A percentile compares a stretch with the other conserved stretches of the same genome.
phyloP scores from a whole-genome alignment of 53 echinoderm and acorn worm species.

The Mesocentrotus franciscanus region DNA sequence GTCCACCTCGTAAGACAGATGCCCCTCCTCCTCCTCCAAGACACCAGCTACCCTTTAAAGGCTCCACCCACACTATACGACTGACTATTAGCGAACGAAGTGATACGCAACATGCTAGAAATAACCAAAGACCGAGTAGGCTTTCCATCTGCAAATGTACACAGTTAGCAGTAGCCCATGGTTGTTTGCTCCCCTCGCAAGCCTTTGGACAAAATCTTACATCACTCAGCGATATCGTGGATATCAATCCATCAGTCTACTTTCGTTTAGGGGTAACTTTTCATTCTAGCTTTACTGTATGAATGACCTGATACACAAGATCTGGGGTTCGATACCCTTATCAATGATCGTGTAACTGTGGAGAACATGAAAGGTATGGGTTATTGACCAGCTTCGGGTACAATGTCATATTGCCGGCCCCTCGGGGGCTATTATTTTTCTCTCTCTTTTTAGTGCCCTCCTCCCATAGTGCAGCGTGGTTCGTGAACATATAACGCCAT shows the following conservation, averaged over 20 bases:
- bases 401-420: not conserved
- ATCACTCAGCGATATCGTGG: not conserved
- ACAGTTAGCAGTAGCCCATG: constrained; percentile 13
- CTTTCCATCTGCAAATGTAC: not conserved
- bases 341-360: not conserved
- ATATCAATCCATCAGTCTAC: constrained; percentile 39
- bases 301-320: not conserved
- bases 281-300: not conserved
- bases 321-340: constrained; percentile 32
- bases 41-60: too few relatives aligned
- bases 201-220: not conserved
- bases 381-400: not conserved
- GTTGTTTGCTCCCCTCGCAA: not conserved
- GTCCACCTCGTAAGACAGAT: too few relatives aligned
- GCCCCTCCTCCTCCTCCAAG: not conserved
- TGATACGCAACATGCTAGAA: not conserved
- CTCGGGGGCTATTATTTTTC: not conserved
- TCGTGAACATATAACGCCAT: not conserved
- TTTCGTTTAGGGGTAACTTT: not conserved
- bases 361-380: not conserved
- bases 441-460: not conserved
- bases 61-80: too few relatives aligned
- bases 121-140: not conserved
- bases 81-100: not conserved
- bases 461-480: not conserved